A percentile compares a stretch with the other conserved stretches of the same genome.
These are phyloP conservation scores for Girardia tigrina DNA, from an alignment of 2,888 invertebrate species.

Conservation along the genomic window DNA sequence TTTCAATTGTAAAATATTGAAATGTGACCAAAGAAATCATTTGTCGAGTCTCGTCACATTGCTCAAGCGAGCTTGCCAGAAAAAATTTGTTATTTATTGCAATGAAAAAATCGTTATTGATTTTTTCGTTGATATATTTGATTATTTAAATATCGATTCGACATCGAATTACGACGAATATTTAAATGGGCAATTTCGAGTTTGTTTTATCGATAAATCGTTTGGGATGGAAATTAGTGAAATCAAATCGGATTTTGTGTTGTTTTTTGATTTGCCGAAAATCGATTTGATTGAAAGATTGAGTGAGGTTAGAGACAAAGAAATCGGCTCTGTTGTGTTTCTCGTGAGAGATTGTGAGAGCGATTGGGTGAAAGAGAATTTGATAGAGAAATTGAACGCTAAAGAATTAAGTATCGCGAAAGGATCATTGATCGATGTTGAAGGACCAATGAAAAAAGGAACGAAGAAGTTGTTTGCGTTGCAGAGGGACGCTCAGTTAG, in stretches of 20 bases:
- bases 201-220: neutral
- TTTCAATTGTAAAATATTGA: neutral
- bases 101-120: neutral
- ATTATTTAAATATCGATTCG: constrained; percentile 5
- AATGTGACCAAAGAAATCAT: neutral
- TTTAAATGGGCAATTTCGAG: neutral
- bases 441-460: neutral
- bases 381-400: neutral
- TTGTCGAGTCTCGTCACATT: neutral
- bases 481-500: neutral
- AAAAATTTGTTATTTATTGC: constrained; percentile 1
- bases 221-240: neutral
- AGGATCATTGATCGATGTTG: neutral
- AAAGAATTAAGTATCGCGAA: neutral
- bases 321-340: neutral
- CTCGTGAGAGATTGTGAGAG: neutral
- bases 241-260: neutral
- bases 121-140: neutral
- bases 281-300: neutral
- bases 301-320: neutral
- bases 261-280: neutral
- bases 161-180: neutral
- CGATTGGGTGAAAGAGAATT: neutral
- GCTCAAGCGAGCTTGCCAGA: too few species aligned
- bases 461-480: neutral